Evolutionary conservation across 2,888 invertebrate species (phyloP), one percentile per base, ranked within the genome.

Genomic region (Andricus quercusramuli): DNA sequence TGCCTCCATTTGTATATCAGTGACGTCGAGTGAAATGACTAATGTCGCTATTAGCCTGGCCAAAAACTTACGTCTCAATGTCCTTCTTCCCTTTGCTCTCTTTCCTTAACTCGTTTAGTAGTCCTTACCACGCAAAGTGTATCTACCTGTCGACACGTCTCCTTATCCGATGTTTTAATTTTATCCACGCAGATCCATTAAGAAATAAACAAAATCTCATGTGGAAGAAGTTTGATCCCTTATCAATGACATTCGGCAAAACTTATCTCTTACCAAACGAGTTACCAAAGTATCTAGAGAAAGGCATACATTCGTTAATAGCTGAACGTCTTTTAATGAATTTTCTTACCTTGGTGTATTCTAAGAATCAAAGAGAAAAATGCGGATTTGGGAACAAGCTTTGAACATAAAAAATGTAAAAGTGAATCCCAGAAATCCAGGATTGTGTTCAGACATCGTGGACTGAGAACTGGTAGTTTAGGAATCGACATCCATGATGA

Each of bases 1-100:
- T 91, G 90, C 89, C 86, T 90, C 91, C 90, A 90, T 90, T 90
- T 90, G 88, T 90, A 87, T 91, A 91, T 91, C 90, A 86, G 89
- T 83, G 86, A 88, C 83, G 86, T 87, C 84, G 84, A 84, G 85
- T 84, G 88, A 90, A 90, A 91, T 91, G 91, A 91, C 88, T 90
- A 90, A 91, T 91, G 91, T 86, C 88, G 89, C 90, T 90, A 90
- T 91, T 91, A 91, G 90, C 85, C 79, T 82, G 79, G 79, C 79
- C 84, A 86, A 88, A 88, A 88, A 86, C 86, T 83, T 83, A 86
- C 88, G 86, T 88, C 88, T 88, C 70, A 74, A 79, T 74, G 44
- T 68, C 56, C 22, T 56, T 56, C 37, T 64, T 78, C 37, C 25
- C 66, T 64, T 66, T 56, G 51, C 74, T 56, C 56, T 74, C 74